Evolutionary conservation across 2,888 invertebrate species (phyloP).

Genomic region (Drosophila recens): DNA sequence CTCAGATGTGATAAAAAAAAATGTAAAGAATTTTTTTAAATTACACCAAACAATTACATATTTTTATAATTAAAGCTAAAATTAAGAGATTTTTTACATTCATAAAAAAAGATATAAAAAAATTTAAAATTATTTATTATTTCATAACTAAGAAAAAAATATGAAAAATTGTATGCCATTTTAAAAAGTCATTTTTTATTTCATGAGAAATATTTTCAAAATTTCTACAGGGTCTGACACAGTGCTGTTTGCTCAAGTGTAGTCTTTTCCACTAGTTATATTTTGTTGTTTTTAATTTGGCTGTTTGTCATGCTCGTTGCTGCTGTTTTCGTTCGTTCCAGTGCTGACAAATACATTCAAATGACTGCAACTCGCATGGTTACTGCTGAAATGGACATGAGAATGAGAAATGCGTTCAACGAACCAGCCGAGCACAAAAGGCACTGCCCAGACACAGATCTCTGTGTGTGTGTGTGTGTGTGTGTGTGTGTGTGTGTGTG

Average conservation of each 20-base stretch:
- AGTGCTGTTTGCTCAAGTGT: background rate
- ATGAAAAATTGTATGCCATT: too few relatives aligned
- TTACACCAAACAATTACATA: too few relatives aligned
- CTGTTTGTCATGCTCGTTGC: conserved; percentile 71
- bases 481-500: conserved; percentile 10
- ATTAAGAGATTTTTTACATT: too few relatives aligned
- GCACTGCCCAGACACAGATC: conserved; percentile 23
- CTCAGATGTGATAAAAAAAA: too few relatives aligned
- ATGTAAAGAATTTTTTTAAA: too few relatives aligned
- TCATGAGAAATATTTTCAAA: too few relatives aligned
- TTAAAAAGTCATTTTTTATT: too few relatives aligned
- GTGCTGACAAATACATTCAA: conserved; percentile 74
- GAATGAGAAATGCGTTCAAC: conserved; percentile 82
- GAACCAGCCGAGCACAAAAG: conserved; percentile 76
- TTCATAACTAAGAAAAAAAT: too few relatives aligned
- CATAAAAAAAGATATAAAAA: too few relatives aligned
- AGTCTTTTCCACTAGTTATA: background rate
- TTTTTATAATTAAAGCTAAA: too few relatives aligned
- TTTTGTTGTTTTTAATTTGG: conserved; percentile 71
- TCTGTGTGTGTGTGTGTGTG: conserved; percentile 9
- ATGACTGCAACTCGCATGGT: conserved; percentile 53
- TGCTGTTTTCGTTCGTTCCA: conserved; percentile 24
- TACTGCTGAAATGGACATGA: conserved; percentile 74
- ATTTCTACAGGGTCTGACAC: background rate
- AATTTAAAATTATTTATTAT: too few relatives aligned